Base-by-base conservation (phyloP, 2,797 vertebrate species). In the Hoplostethus atlanticus region DNA sequence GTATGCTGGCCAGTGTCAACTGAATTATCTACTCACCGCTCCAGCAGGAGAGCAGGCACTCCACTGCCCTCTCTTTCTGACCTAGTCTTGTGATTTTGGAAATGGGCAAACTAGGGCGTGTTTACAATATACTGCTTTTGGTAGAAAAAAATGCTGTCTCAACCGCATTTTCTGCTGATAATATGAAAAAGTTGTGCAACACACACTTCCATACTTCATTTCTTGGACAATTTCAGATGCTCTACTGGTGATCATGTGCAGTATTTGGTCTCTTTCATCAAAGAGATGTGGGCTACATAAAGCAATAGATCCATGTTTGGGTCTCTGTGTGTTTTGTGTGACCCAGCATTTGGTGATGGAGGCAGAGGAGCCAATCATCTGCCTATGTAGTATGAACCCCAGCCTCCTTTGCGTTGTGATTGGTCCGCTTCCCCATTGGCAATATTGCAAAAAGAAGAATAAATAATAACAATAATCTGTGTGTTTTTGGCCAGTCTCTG, bases 121-220 rank as follows among this genome's bases (percentile, higher is more conserved):
- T 84, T 78, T 65, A 57, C 15, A 44, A n/a, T 40, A 64, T 74
- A 64, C 50, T 71, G 34, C 42, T 12, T 30, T 16, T 48, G n/a
- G 44, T 53, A 38, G 50, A 28, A 46, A 15, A 78, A 88, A 91
- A 85, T 30, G 84, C 83, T 82, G 81, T 67, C 81, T 82, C 63
- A 17, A 34, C 48, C 70, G 75, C 61, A 77, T 89, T 90, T 87
- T 87, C 54, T 88, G 86, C 87, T 91, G 85, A 91, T 87, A 73
- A 70, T 67, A 83, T 77, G 54, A 83, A 83, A 89, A 84, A 75
- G 80, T 80, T 87, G 80, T n/a, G 5, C 10, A 17, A 57, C 68
- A 65, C 65, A 81, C 73, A 71, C 34, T 69, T 84, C 47, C 16
- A 13, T 47, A 59, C 76, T 76, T 81, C 63, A 82, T 85, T 88